These are phyloP conservation scores for Pipistrellus pipistrellus DNA, from an alignment of 2,797 vertebrate species.

Conservation along the genomic window DNA sequence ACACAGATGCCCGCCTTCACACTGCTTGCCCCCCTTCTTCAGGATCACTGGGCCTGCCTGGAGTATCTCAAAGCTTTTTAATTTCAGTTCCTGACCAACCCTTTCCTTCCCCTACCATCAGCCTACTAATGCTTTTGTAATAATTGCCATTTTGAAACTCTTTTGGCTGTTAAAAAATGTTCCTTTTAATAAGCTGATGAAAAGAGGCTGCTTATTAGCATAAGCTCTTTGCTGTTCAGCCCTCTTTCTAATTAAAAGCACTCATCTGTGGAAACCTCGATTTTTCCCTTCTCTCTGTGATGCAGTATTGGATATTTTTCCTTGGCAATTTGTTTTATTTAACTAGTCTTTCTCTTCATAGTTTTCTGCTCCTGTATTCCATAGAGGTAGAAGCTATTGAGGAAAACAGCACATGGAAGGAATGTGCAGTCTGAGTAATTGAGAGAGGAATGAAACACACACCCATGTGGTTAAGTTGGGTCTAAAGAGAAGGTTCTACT, in stretches of 20 bases:
- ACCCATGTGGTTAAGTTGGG: neutral
- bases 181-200: conserved; percentile 94
- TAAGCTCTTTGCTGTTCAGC: conserved; percentile 93
- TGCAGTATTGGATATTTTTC: conserved; percentile 87
- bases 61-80: conserved; percentile 64
- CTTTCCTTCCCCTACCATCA: conserved; percentile 77
- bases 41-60: neutral
- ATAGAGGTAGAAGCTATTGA: conserved; percentile 33
- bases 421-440: neutral
- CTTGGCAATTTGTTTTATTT: conserved; percentile 85
- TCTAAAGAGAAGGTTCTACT: neutral
- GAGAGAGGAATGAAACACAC: neutral
- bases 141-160: conserved; percentile 90
- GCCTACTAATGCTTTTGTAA: conserved; percentile 86
- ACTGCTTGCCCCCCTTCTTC: neutral
- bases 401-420: neutral
- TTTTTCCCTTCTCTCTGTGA: conserved; percentile 88
- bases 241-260: conserved; percentile 98
- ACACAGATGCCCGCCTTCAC: neutral
- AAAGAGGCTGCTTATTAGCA: conserved; percentile 96
- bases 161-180: conserved; percentile 91
- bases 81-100: conserved; percentile 73
- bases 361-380: conserved; percentile 76
- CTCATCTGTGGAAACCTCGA: conserved; percentile 94
- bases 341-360: conserved; percentile 78